These are phyloP conservation scores for Stegophylla sp. DNA, from an alignment of 2,888 invertebrate genomes.

Conservation along the genomic window DNA sequence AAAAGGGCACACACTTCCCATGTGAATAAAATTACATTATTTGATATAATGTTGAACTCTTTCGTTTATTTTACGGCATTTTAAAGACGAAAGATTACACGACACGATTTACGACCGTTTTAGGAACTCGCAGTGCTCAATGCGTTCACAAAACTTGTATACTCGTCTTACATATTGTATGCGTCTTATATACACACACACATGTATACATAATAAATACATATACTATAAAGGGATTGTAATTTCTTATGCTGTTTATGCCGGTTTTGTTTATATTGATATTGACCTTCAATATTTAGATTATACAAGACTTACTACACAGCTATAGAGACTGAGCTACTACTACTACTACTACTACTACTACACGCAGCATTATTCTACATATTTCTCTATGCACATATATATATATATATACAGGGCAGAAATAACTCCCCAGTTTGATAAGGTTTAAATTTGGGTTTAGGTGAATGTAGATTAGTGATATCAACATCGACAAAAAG, in stretches of 20 bases:
- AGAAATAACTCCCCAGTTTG: too few species aligned
- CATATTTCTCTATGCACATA: not conserved
- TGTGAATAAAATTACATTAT: not conserved
- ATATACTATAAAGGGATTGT: not conserved
- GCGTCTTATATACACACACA: not conserved
- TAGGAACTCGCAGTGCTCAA: not conserved
- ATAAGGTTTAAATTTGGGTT: too few species aligned
- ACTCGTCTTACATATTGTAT: not conserved
- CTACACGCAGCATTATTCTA: not conserved
- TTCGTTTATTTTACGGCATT: not conserved
- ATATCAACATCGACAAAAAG: too few species aligned
- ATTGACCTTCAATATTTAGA: not conserved
- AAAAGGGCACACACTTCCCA: not conserved
- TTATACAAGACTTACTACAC: not conserved
- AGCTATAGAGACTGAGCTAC: not conserved
- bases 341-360: too few species aligned
- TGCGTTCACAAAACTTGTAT: not conserved
- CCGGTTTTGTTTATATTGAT: slow-evolving; percentile 5
- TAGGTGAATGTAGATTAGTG: too few species aligned
- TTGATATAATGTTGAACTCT: not conserved
- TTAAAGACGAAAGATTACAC: not conserved
- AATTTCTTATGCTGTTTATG: not conserved
- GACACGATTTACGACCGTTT: not conserved
- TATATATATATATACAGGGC: too few species aligned
- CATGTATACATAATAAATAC: too few species aligned